Evolutionary conservation across 2,113 vertebrate genomes (phyloP), one percentile per base, ranked within the genome.

Genomic region (Verasper variegatus): DNA sequence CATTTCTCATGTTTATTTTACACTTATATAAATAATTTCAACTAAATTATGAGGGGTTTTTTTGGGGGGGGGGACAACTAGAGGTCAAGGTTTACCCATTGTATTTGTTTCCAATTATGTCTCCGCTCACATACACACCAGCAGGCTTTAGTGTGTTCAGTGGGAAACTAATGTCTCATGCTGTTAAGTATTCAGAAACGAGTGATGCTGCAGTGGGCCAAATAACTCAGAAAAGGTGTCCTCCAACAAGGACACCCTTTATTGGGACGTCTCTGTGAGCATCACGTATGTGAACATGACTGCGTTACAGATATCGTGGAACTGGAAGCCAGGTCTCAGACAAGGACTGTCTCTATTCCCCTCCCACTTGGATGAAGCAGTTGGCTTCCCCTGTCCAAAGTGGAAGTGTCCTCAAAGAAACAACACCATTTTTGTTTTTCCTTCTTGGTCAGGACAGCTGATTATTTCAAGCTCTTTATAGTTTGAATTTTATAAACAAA

Each of bases 241-340:
- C 66, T 77, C 78, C 37, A 58, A 61, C 76, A 73, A 90, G 73
- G 83, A 73, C 62, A 54, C 1, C 73, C 55, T 64, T 70, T 68
- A 72, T 76, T 67, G 27, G 63, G 61, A 75, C 0, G 55, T 61
- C 71, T 78, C 58, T 56, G 21, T 45, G 55, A 49, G 65, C 69
- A 58, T 71, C 75, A 59, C 23, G 35, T 57, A 55, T 9, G 12
- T 15, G 24, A 42, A 31, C 66, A 69, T 59, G 71, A 63, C 59
- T 35, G 23, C 1, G 27, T 52, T 74, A 51, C 47, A 72, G 23
- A 75, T 71, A 37, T 12, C 35, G 59, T 11, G 2, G 40, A 60
- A 70, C 21, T 35, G 49, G 54, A 4, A 21, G 31, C 31, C n/a
- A 10, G n/a, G n/a, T 24, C 26, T 57, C 23, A 70, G 26, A 57